phyloP scores from a whole-genome alignment of 2,113 vertebrate genomes.

The Lampris incognitus region DNA sequence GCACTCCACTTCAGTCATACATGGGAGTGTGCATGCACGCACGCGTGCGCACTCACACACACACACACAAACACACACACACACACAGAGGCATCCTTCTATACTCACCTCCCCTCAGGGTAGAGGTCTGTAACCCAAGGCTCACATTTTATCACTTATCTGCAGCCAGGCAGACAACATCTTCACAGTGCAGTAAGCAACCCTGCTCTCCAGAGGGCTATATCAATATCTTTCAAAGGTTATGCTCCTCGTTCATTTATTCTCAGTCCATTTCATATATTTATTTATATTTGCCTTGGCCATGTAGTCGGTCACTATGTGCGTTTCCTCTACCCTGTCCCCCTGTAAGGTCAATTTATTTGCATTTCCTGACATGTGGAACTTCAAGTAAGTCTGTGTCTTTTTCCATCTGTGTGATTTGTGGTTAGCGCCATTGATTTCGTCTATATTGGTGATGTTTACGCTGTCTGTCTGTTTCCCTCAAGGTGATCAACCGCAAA shows the following conservation, averaged over 20 bases:
- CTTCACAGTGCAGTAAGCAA: conserved; percentile 8
- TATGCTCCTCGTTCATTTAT: neutral
- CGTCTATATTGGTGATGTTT: conserved; percentile 2
- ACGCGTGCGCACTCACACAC: neutral
- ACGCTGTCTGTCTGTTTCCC: neutral
- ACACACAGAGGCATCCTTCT: neutral
- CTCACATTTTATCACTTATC: conserved; percentile 26
- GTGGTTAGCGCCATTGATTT: neutral
- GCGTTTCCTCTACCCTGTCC: neutral
- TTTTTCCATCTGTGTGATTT: conserved; percentile 5
- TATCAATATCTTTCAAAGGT: neutral
- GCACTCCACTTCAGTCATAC: neutral
- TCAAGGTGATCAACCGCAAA: neutral
- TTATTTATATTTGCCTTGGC: neutral
- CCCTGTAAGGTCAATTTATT: neutral
- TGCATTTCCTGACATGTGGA: neutral
- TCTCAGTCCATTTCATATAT: too few species aligned
- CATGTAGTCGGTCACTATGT: neutral
- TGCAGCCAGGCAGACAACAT: conserved; percentile 30
- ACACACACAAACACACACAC: neutral
- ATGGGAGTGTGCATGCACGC: neutral
- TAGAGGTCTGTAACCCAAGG: neutral
- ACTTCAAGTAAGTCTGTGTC: neutral
- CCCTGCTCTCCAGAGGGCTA: neutral
- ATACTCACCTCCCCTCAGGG: neutral